Evolutionary conservation across 2,888 invertebrate species (phyloP).

Genomic region (Caenorhabditis sp.): DNA sequence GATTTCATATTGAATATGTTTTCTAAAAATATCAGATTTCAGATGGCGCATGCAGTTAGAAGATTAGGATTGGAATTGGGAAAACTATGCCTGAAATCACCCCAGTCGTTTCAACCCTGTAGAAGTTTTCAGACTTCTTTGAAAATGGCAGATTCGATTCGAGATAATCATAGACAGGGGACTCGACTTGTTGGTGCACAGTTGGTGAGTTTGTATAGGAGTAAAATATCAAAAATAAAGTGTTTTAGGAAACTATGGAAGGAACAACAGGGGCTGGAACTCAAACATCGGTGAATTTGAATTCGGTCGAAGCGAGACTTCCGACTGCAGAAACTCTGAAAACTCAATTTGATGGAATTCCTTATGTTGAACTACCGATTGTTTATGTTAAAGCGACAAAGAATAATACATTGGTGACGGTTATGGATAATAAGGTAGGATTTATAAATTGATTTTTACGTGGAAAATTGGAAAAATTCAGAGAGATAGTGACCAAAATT

Average conservation of each 20-base stretch:
- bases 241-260: conserved; percentile 50
- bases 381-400: conserved; percentile 83
- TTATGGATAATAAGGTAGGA: conserved; percentile 77
- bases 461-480: no score
- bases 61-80: not conserved
- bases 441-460: not conserved
- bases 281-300: conserved; percentile 55
- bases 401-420: conserved; percentile 86
- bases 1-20: no score
- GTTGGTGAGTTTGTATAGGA: conserved; percentile 8
- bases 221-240: not conserved
- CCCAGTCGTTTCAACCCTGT: not conserved
- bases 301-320: conserved; percentile 56
- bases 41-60: not conserved
- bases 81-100: not conserved
- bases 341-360: conserved; percentile 60
- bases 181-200: conserved; percentile 33
- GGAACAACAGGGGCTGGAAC: conserved; percentile 58
- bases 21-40: not conserved
- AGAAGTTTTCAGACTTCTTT: not conserved
- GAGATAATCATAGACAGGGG: conserved; percentile 61
- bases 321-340: conserved; percentile 65
- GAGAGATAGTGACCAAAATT: no score
- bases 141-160: conserved; percentile 40
- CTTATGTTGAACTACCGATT: conserved; percentile 79